Evolutionary conservation across 1,140 invertebrate genomes (phyloP).

Genomic region (Anthonomus grandis): DNA sequence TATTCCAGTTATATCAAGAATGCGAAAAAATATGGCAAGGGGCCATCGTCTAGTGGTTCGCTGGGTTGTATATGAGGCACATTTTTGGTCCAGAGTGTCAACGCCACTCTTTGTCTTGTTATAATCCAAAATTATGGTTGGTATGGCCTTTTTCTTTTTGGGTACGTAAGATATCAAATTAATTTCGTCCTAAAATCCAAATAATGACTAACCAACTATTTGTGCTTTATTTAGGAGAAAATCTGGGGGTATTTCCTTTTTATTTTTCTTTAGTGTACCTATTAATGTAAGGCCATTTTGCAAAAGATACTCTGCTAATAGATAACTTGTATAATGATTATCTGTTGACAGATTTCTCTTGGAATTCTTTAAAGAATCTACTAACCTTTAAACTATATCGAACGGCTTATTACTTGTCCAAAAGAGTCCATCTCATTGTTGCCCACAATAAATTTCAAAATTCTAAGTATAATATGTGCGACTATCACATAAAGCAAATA

Average conservation of each 20-base stretch:
- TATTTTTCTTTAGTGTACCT: slow-evolving; percentile 43
- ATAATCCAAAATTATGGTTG: slow-evolving; percentile 47
- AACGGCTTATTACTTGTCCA: slow-evolving; percentile 22
- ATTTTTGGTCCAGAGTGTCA: slow-evolving; percentile 42
- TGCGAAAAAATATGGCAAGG: slow-evolving; percentile 51
- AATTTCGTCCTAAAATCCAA: slow-evolving; percentile 36
- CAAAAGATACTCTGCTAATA: slow-evolving; percentile 34
- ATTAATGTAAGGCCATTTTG: slow-evolving; percentile 40
- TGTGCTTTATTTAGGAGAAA: slow-evolving; percentile 37
- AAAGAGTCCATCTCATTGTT: slow-evolving; percentile 37
- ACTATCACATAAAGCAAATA: slow-evolving; percentile 29
- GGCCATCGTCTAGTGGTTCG: slow-evolving; percentile 53
- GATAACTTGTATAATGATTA: slow-evolving; percentile 39
- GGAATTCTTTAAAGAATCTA: slow-evolving; percentile 30
- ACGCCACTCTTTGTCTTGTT: slow-evolving; percentile 49
- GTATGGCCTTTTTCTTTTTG: slow-evolving; percentile 43
- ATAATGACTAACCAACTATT: slow-evolving; percentile 28
- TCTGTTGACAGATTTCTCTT: slow-evolving; percentile 41
- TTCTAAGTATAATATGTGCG: slow-evolving; percentile 18
- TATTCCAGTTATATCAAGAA: slow-evolving; percentile 53
- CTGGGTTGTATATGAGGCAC: slow-evolving; percentile 39
- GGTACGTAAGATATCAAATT: slow-evolving; percentile 38
- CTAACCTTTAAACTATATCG: slow-evolving; percentile 36
- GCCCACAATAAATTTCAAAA: slow-evolving; percentile 44
- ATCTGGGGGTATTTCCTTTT: slow-evolving; percentile 40